Evolutionary conservation across 2,888 invertebrate species (phyloP), one percentile per base, ranked within the genome.

Genomic region (Galerucella nymphaeae): DNA sequence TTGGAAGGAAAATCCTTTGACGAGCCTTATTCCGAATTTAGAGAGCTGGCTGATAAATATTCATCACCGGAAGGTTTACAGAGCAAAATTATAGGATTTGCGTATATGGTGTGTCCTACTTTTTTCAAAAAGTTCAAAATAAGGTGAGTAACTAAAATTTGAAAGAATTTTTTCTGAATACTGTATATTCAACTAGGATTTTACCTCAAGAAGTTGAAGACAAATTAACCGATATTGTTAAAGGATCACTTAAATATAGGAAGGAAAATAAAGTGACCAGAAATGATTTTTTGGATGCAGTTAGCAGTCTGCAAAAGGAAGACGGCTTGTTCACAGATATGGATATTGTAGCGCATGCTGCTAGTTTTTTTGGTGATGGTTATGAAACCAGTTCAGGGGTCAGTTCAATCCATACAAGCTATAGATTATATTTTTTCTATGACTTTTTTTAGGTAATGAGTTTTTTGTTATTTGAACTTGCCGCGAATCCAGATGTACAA

Each of bases 291-390:
- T 76, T 88, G 2, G 86, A 88, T 76, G 77, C 85, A 18, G 79
- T 88, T n/a, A 82, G 82, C 64, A 83, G 86, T 6, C 66, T 88
- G 38, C 79, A 78, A 72, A 69, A 76, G 10, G 67, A 71, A 59
- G 57, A 76, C 64, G 59, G 70, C 62, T 80, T 82, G 11, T 79
- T 84, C 0, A 83, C 86, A 0, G 80, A 89, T n/a, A 85, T 88
- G 2, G 80, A 90, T 50, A 76, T 91, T 4, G 86, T 88, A 0
- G 87, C 90, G 0, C 90, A 45, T 45, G 45, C 45, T 13, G 45
- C 45, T 14, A 80, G 89, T 0, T 90, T 91, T 77, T 89, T 89
- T 72, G 72, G 87, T 87, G 89, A 88, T 55, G 88, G 88, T 2
- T 88, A 86, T 76, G 88, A 88, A 77, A 88, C 88, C 0, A 87